Percentiles rank a stretch among this genome's conserved stretches.
Conservation (phyloP, 2,113 vertebrate species). For the Xiphophorus maculatus region DNA sequence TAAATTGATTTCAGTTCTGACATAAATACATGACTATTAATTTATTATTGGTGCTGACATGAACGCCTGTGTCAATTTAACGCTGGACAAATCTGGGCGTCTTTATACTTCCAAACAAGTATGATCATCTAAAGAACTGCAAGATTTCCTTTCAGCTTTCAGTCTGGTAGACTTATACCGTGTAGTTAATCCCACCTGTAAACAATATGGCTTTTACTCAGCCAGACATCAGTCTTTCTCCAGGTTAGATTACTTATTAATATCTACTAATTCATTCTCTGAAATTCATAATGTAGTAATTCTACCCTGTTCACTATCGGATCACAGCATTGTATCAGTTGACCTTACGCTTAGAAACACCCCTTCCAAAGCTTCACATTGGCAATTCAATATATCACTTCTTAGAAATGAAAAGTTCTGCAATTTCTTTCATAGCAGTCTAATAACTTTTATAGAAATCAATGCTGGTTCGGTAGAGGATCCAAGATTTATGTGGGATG, state of each 20-base stretch:
- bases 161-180: no score
- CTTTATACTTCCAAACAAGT: no score
- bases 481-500: not conserved
- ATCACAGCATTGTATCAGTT: not conserved
- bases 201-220: no score
- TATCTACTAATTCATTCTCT: not conserved
- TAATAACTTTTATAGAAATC: slow-evolving; percentile 1
- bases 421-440: not conserved
- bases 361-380: not conserved
- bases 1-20: not conserved
- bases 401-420: not conserved
- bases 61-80: no score
- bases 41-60: no score
- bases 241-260: not conserved
- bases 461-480: not conserved
- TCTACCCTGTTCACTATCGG: not conserved
- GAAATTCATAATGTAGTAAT: not conserved
- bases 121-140: no score
- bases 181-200: no score
- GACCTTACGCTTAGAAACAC: not conserved
- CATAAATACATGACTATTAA: not conserved
- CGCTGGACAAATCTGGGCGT: no score
- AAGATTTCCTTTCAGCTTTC: no score
- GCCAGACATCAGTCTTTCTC: not conserved
- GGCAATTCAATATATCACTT: not conserved